Conservation (phyloP, 2,888 invertebrate species). For the Philereme transversata region DNA sequence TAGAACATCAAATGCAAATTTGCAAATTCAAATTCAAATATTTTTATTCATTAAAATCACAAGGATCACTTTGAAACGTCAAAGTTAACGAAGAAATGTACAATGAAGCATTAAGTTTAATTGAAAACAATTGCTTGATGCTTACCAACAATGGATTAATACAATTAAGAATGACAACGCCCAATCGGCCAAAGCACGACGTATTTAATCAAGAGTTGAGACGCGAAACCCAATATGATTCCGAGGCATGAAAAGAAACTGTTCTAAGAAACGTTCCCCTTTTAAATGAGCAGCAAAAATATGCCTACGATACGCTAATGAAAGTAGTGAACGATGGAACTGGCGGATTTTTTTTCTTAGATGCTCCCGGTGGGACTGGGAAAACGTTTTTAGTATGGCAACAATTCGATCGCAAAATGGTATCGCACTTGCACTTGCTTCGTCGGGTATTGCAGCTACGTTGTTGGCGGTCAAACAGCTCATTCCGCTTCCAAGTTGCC, state of each 20-base stretch:
- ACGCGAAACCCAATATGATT: constrained; percentile 35
- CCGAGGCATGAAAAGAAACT: not conserved
- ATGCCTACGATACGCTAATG: constrained; percentile 2
- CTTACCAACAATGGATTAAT: constrained; percentile 40
- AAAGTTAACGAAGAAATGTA: constrained; percentile 8
- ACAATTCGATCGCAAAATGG: constrained; percentile 40
- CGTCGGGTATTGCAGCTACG: constrained; percentile 45
- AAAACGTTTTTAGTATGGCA: constrained; percentile 42
- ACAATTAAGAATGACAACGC: constrained; percentile 45
- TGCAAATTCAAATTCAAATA: no score
- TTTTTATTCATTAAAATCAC: no score
- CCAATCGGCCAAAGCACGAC: constrained; percentile 46
- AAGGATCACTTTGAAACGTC: no score
- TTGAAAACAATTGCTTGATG: constrained; percentile 43
- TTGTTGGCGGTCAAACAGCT: no score
- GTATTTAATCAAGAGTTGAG: constrained; percentile 39
- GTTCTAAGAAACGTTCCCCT: constrained; percentile 5
- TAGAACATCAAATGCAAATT: no score
- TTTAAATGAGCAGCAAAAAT: constrained; percentile 5
- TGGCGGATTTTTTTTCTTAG: constrained; percentile 34
- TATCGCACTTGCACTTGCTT: constrained; percentile 43
- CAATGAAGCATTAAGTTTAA: constrained; percentile 34
- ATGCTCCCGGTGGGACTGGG: constrained; percentile 35
- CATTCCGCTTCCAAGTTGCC: no score
- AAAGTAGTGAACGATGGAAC: constrained; percentile 34